Percentiles rank a stretch among this genome's conserved stretches.
Evolutionary conservation across 1,140 invertebrate genomes (phyloP).

Genomic region (Solenopsis fugax): DNA sequence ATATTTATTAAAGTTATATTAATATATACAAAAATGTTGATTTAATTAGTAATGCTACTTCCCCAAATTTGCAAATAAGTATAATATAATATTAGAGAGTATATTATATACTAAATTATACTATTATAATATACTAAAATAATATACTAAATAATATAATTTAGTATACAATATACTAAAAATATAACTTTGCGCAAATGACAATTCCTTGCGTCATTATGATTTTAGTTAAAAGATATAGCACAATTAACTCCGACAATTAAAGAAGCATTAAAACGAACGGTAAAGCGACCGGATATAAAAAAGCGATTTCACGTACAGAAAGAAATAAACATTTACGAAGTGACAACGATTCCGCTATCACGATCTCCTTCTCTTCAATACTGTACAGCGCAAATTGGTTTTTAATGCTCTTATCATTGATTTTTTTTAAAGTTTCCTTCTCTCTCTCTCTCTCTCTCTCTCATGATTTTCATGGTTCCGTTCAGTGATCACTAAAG

Average conservation of each 20-base stretch:
- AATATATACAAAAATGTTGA: no score
- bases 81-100: no score
- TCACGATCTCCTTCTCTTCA: neutral
- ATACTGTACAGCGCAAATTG: conserved; percentile 65
- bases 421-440: neutral
- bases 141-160: no score
- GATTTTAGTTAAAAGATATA: conserved; percentile 39
- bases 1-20: no score
- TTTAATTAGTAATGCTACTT: no score
- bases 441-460: neutral
- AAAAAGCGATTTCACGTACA: conserved; percentile 27
- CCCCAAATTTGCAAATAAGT: no score
- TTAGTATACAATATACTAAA: neutral
- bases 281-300: conserved; percentile 44
- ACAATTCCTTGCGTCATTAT: neutral
- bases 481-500: conserved; percentile 64
- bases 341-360: conserved; percentile 51
- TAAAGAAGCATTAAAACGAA: conserved; percentile 54
- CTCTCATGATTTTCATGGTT: conserved; percentile 48
- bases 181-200: conserved; percentile 9
- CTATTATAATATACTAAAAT: no score
- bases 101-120: no score
- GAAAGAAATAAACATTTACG: conserved; percentile 33
- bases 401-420: conserved; percentile 67
- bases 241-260: conserved; percentile 44